Percentiles rank a stretch among this genome's conserved stretches.
phyloP scores from a whole-genome alignment of 1,140 invertebrate species.

The Hypothenemus hampei region DNA sequence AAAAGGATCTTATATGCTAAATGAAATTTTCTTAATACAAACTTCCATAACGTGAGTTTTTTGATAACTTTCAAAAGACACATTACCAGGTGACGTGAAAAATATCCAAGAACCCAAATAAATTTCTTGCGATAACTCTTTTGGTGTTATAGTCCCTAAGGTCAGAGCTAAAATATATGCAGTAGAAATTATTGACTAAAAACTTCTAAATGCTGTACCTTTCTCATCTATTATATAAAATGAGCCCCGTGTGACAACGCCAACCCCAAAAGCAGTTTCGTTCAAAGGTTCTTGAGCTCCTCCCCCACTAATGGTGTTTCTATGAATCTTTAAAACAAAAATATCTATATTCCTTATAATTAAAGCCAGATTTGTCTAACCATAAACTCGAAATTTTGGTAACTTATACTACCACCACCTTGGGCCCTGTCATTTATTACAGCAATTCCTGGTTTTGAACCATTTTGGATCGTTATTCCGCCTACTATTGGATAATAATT shows the following conservation, averaged over 20 bases:
- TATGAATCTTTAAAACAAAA: slow-evolving; percentile 54
- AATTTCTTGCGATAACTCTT: slow-evolving; percentile 3
- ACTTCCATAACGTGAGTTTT: slow-evolving; percentile 1
- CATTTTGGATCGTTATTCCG: slow-evolving; percentile 52
- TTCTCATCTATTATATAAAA: too few relatives aligned
- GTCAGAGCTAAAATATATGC: too few relatives aligned
- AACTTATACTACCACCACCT: slow-evolving; percentile 71
- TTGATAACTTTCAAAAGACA: slow-evolving; percentile 1
- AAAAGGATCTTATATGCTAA: background rate
- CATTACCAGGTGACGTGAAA: background rate
- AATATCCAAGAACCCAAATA: slow-evolving; percentile 3
- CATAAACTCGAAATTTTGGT: slow-evolving; percentile 73
- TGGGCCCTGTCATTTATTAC: slow-evolving; percentile 71
- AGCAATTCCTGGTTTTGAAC: slow-evolving; percentile 50
- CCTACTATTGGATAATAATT: slow-evolving; percentile 93
- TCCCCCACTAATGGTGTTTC: background rate
- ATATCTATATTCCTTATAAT: background rate
- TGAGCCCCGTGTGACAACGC: background rate
- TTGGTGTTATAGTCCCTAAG: background rate
- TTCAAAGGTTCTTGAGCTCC: background rate
- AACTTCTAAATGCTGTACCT: too few relatives aligned
- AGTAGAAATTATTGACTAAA: too few relatives aligned
- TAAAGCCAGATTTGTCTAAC: slow-evolving; percentile 29
- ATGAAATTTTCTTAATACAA: background rate
- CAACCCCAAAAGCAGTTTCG: background rate